A percentile compares a stretch with the other conserved stretches of the same genome.
Conservation (phyloP, 2,113 vertebrate species). For the Pygathrix nemaeus region DNA sequence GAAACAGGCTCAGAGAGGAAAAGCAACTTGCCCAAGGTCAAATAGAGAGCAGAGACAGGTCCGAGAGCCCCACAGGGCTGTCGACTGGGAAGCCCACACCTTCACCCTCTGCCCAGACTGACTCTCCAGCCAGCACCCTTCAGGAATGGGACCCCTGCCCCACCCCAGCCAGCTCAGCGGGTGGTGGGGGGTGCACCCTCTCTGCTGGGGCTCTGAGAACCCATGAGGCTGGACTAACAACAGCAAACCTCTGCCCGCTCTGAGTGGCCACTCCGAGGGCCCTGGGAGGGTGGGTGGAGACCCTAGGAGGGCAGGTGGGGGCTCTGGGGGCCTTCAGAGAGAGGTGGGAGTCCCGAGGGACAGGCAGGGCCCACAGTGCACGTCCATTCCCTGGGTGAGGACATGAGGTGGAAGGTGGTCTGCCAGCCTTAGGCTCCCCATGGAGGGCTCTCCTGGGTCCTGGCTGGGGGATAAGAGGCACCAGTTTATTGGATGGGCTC, state of each 20-base stretch:
- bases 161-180: background rate
- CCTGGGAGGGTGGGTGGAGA: background rate
- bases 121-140: background rate
- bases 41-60: background rate
- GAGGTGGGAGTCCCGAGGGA: background rate
- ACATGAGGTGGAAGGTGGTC: too few relatives aligned
- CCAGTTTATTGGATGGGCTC: accelerated
- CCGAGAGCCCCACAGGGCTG: accelerated
- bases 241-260: background rate
- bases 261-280: background rate
- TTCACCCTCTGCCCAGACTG: background rate
- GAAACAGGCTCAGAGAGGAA: background rate
- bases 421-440: accelerated
- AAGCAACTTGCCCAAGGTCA: background rate
- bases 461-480: background rate
- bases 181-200: background rate
- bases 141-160: background rate
- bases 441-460: background rate
- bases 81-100: accelerated
- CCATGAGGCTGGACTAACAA: too few relatives aligned
- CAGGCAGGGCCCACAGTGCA: background rate
- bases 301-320: too few relatives aligned
- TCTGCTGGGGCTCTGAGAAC: background rate
- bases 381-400: background rate
- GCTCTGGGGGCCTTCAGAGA: too few relatives aligned